These are phyloP conservation scores for Cataglyphis hispanica DNA, from an alignment of 1,140 invertebrate species.

Conservation along the genomic window DNA sequence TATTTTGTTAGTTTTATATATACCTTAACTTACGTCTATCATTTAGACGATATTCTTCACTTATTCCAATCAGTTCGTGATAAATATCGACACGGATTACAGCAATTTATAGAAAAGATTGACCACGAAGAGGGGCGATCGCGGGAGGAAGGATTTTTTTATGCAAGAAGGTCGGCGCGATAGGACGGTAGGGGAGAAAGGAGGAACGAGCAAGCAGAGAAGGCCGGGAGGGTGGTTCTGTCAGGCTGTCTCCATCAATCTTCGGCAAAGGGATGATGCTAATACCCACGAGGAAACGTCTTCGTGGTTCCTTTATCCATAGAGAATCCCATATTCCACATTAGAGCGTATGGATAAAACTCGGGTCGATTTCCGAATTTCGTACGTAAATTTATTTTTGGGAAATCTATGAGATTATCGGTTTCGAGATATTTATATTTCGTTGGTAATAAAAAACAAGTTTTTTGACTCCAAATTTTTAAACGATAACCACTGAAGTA, in stretches of 20 bases:
- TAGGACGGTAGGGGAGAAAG: background rate
- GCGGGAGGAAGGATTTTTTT: constrained; percentile 58
- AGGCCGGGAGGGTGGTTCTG: constrained; percentile 61
- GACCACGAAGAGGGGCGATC: constrained; percentile 5
- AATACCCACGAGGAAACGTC: constrained; percentile 79
- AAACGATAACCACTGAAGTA: background rate
- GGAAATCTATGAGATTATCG: background rate
- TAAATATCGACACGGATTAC: constrained; percentile 69
- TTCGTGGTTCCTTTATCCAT: constrained; percentile 75
- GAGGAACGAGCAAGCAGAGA: constrained; percentile 39
- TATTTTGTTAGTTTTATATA: background rate
- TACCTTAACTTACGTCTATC: background rate
- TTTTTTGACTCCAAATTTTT: background rate
- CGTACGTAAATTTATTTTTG: constrained; percentile 57
- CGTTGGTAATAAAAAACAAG: background rate
- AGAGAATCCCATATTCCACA: constrained; percentile 69
- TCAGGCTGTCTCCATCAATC: constrained; percentile 84
- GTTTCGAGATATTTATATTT: background rate
- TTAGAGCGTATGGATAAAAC: constrained; percentile 72
- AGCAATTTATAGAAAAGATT: constrained; percentile 50
- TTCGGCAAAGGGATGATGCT: constrained; percentile 82
- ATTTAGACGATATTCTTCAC: background rate
- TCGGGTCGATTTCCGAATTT: constrained; percentile 57
- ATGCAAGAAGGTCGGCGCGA: constrained; percentile 47
- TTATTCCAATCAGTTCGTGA: constrained; percentile 44